A percentile compares a stretch with the other conserved stretches of the same genome.
Evolutionary conservation across 2,797 vertebrate genomes (phyloP).

Genomic region (Falco rusticolus): DNA sequence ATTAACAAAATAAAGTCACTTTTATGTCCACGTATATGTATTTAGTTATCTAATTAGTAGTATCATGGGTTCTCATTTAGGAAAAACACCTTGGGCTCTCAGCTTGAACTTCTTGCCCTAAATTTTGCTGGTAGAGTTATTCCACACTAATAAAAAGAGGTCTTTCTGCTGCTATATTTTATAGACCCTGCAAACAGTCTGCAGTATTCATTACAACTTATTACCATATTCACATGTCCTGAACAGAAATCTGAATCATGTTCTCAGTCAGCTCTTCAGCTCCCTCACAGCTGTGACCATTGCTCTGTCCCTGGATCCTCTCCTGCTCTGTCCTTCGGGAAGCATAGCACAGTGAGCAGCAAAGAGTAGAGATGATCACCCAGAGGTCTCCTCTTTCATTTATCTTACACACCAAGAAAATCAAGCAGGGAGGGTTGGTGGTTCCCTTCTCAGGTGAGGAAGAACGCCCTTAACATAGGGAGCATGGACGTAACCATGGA

Average conservation of each 20-base stretch:
- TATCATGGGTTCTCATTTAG: neutral
- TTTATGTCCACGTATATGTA: neutral
- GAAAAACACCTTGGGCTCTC: neutral
- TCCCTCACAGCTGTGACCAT: rapidly evolving
- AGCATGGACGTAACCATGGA: neutral
- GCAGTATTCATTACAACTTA: neutral
- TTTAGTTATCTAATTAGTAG: neutral
- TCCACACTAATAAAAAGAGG: neutral
- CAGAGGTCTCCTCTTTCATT: neutral
- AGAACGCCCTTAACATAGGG: neutral
- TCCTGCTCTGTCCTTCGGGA: neutral
- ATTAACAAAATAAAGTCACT: neutral
- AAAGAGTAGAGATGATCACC: neutral
- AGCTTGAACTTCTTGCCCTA: neutral
- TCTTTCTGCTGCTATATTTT: neutral
- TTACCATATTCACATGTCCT: neutral
- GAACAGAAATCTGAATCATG: neutral
- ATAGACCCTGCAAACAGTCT: neutral
- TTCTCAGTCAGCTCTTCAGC: neutral
- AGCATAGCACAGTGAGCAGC: rapidly evolving
- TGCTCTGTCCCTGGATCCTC: neutral
- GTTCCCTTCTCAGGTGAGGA: neutral
- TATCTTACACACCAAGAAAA: neutral
- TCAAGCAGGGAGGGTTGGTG: neutral
- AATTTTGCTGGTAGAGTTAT: neutral